Evolutionary conservation across 1,140 invertebrate species (phyloP).

Genomic region (Caenorhabditis latens): DNA sequence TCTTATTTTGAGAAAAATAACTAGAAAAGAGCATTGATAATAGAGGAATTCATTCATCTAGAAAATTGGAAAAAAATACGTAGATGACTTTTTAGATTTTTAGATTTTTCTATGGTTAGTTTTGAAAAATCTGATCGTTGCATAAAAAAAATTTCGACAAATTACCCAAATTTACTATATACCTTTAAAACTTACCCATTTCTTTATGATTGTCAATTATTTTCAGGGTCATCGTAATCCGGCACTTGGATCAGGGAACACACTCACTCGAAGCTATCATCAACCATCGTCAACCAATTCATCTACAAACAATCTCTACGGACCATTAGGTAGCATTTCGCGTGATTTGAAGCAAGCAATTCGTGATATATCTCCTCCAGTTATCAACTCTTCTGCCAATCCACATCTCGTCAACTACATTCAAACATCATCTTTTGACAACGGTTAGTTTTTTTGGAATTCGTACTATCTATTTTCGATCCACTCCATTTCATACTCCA

Average conservation of each 20-base stretch:
- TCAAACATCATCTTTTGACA: slow-evolving; percentile 51
- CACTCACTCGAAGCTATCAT: slow-evolving; percentile 44
- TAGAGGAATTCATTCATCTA: too few relatives aligned
- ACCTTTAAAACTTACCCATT: too few relatives aligned
- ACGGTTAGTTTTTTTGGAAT: slow-evolving; percentile 44
- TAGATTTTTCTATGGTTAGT: too few relatives aligned
- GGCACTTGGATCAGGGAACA: slow-evolving; percentile 26
- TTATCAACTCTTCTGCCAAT: slow-evolving; percentile 43
- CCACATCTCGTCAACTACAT: slow-evolving; percentile 56
- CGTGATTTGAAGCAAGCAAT: slow-evolving; percentile 46
- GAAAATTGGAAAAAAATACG: not conserved
- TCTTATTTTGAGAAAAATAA: not conserved
- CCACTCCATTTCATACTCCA: not conserved
- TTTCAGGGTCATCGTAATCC: slow-evolving; percentile 44
- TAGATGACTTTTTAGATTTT: too few relatives aligned
- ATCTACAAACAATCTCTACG: slow-evolving; percentile 30
- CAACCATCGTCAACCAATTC: slow-evolving; percentile 41
- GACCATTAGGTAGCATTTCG: slow-evolving; percentile 38
- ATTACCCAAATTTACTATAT: too few relatives aligned
- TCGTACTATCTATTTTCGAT: not conserved
- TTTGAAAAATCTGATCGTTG: too few relatives aligned
- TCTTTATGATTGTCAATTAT: too few relatives aligned
- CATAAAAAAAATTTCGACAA: too few relatives aligned
- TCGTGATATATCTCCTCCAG: slow-evolving; percentile 52
- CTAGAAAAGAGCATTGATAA: not conserved